These are phyloP conservation scores for Drosophila nr. medialis DNA, from an alignment of 2,888 invertebrate species.

Conservation along the genomic window DNA sequence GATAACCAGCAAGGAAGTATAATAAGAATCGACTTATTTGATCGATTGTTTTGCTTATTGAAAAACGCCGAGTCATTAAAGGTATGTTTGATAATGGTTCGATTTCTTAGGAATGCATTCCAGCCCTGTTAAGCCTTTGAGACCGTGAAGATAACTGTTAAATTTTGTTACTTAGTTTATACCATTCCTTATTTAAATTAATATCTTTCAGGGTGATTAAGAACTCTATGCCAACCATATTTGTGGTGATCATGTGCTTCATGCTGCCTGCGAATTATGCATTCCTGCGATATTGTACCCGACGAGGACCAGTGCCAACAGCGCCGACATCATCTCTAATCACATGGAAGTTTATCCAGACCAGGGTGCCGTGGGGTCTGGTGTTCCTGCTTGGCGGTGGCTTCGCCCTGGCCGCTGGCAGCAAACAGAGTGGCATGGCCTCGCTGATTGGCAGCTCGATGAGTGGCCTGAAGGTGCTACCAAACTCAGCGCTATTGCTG, in stretches of 20 bases:
- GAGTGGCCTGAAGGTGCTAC: constrained; percentile 88
- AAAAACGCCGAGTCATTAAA: neutral
- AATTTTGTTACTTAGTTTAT: neutral
- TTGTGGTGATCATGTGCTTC: constrained; percentile 93
- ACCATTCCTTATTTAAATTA: neutral
- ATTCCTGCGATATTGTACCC: constrained; percentile 89
- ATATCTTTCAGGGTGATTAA: constrained; percentile 88
- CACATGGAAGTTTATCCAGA: constrained; percentile 93
- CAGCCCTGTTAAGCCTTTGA: neutral
- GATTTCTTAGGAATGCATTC: neutral
- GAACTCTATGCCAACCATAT: constrained; percentile 93
- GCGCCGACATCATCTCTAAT: constrained; percentile 90
- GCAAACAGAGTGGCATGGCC: constrained; percentile 92
- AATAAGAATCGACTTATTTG: neutral
- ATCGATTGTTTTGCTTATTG: neutral
- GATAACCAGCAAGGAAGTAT: neutral
- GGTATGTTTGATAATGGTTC: neutral
- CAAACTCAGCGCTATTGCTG: constrained; percentile 88
- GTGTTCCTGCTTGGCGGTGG: constrained; percentile 95
- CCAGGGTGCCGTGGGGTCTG: constrained; percentile 95
- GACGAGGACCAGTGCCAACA: constrained; percentile 84
- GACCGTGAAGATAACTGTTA: neutral
- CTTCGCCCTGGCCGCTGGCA: constrained; percentile 95
- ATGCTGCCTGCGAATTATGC: constrained; percentile 92
- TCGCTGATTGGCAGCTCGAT: constrained; percentile 90